Percentiles rank a stretch among this genome's conserved stretches.
These are phyloP conservation scores for Philaenus spumarius DNA, from an alignment of 1,140 invertebrate species.

Conservation along the genomic window DNA sequence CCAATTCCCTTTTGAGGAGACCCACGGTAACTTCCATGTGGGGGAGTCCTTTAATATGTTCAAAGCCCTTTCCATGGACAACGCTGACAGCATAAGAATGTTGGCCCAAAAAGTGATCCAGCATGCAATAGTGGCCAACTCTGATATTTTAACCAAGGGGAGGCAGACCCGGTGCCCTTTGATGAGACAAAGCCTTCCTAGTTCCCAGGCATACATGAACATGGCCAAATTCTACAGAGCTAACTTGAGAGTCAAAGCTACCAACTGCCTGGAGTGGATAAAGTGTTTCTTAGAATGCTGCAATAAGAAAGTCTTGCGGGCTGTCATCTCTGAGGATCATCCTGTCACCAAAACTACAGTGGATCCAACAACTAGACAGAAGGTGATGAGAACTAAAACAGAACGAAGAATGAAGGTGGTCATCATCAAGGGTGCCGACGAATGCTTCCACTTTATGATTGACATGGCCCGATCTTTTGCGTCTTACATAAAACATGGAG, in stretches of 20 bases:
- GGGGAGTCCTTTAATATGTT: background rate
- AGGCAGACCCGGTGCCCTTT: background rate
- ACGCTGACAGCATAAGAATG: background rate
- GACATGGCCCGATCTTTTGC: background rate
- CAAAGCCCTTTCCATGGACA: background rate
- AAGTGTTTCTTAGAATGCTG: background rate
- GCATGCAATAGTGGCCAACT: background rate
- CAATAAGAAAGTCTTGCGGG: constrained; percentile 31
- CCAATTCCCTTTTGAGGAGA: background rate
- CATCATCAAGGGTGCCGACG: background rate
- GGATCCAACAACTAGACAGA: background rate
- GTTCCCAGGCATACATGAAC: background rate
- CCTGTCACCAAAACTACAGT: background rate
- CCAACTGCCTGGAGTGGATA: background rate
- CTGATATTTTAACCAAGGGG: background rate
- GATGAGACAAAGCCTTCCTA: background rate
- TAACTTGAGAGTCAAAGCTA: background rate
- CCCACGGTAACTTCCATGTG: background rate
- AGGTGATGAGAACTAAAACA: background rate
- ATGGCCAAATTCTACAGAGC: background rate
- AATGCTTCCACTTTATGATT: background rate
- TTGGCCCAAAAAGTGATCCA: background rate
- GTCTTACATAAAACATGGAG: constrained; percentile 1
- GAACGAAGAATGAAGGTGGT: background rate
- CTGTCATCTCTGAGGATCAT: constrained; percentile 32